These are phyloP conservation scores for Schizopygopsis malacanthus DNA, from an alignment of 2,797 vertebrate genomes.

Conservation along the genomic window DNA sequence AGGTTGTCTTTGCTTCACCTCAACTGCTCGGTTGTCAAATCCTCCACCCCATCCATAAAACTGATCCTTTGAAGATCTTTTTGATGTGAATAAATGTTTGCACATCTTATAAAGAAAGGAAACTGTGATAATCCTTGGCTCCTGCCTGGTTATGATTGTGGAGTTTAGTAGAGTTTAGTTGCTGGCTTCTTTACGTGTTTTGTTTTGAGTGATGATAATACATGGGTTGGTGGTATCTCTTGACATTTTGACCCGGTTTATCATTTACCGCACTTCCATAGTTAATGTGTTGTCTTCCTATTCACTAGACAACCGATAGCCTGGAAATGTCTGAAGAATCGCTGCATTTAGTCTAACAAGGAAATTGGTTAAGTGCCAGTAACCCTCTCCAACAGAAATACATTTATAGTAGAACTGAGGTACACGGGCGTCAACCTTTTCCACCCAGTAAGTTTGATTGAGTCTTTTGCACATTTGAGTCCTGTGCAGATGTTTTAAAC, in stretches of 20 bases:
- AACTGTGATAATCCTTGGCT: not conserved
- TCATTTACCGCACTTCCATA: slow-evolving; percentile 16
- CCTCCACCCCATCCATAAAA: slow-evolving; percentile 5
- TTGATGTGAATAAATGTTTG: slow-evolving; percentile 3
- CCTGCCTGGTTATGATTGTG: not conserved
- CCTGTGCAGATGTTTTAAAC: not conserved
- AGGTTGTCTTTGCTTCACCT: slow-evolving; percentile 30
- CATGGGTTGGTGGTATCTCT: slow-evolving; percentile 13
- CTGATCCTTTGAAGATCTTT: not conserved
- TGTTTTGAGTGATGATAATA: slow-evolving; percentile 1
- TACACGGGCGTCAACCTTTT: not conserved
- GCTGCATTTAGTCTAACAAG: slow-evolving; percentile 47
- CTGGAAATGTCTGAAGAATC: slow-evolving; percentile 15
- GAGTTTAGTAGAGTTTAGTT: not conserved
- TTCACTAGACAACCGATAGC: not conserved
- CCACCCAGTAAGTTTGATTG: not conserved
- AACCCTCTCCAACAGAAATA: slow-evolving; percentile 33
- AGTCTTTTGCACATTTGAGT: not conserved
- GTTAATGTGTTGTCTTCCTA: slow-evolving; percentile 33
- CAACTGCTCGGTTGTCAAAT: slow-evolving; percentile 9
- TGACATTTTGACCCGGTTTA: slow-evolving; percentile 43
- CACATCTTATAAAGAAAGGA: slow-evolving; percentile 13
- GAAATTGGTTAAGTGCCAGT: slow-evolving; percentile 52
- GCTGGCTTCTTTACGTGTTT: not conserved
- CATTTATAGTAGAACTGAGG: slow-evolving; percentile 48